Conservation (phyloP, 92 coral and sea anemone species). For the Porites divaricata region DNA sequence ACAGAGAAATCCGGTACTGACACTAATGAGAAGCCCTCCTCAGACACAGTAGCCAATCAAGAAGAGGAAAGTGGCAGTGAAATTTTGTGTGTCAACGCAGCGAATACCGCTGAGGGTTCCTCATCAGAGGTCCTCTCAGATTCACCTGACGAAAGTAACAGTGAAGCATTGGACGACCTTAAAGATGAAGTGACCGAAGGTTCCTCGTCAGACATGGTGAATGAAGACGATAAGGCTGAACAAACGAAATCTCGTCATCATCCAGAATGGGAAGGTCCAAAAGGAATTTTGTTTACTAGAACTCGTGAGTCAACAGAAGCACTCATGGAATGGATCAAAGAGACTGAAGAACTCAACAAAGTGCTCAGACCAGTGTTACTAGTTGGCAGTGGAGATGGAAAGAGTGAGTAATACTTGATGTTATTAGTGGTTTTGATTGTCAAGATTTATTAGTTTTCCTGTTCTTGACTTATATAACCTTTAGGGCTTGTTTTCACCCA, state of each 20-base stretch:
- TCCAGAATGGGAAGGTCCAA: slow-evolving; percentile 43
- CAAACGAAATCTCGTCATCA: background rate
- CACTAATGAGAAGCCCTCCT: background rate
- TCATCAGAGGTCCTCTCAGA: no score
- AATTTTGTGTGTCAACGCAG: background rate
- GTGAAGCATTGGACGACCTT: background rate
- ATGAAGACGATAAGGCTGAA: background rate
- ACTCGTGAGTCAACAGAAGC: slow-evolving; percentile 87
- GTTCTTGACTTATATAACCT: no score
- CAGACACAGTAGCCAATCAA: background rate
- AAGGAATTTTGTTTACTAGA: slow-evolving; percentile 88
- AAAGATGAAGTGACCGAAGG: background rate
- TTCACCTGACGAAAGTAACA: background rate
- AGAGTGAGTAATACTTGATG: slow-evolving; percentile 45
- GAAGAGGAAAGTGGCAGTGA: background rate
- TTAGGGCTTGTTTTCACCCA: no score
- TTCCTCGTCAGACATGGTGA: background rate
- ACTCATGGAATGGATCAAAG: slow-evolving; percentile 80
- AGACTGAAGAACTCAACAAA: slow-evolving; percentile 55
- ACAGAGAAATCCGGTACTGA: no score
- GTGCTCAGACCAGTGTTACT: slow-evolving; percentile 75
- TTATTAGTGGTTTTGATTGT: no score
- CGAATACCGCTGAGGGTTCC: no score
- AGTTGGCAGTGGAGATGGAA: slow-evolving; percentile 86
- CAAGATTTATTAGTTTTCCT: no score